These are phyloP conservation scores for Caenorhabditis drosophilae DNA, from an alignment of 2,888 invertebrate genomes.

Conservation along the genomic window DNA sequence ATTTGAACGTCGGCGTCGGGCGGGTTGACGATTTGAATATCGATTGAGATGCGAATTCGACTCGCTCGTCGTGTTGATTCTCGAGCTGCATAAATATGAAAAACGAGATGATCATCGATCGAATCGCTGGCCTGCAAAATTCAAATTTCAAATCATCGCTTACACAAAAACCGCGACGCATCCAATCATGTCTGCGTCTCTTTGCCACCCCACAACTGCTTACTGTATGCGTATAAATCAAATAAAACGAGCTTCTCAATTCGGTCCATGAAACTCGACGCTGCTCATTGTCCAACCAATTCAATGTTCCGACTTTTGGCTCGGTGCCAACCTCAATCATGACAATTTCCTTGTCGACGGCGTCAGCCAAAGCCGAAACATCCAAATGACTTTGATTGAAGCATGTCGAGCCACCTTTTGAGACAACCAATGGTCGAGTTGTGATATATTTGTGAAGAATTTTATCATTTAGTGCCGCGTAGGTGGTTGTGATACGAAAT, in stretches of 20 bases:
- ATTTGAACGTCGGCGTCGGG: constrained; percentile 44
- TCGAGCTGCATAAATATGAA: constrained; percentile 56
- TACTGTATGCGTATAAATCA: constrained; percentile 43
- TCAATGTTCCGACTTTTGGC: constrained; percentile 42
- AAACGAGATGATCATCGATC: constrained; percentile 52
- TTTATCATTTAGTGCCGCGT: constrained; percentile 52
- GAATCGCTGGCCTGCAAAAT: constrained; percentile 45
- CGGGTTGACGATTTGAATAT: constrained; percentile 36
- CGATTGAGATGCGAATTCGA: constrained; percentile 47
- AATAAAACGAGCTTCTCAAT: constrained; percentile 44
- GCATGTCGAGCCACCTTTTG: constrained; percentile 52
- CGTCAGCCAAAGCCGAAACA: constrained; percentile 42
- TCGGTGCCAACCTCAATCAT: constrained; percentile 47
- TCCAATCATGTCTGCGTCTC: too few species aligned
- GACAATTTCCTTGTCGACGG: constrained; percentile 42
- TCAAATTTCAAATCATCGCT: constrained; percentile 1
- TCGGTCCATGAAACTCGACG: constrained; percentile 42
- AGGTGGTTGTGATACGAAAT: constrained; percentile 62
- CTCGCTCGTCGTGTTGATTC: constrained; percentile 50
- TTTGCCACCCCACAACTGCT: background rate
- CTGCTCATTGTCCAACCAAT: constrained; percentile 44
- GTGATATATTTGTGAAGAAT: constrained; percentile 44
- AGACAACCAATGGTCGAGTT: constrained; percentile 37
- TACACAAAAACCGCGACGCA: background rate
- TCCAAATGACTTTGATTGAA: constrained; percentile 56